phyloP scores from a whole-genome alignment of 2,888 invertebrate genomes.

The Pediacus dermestoides region DNA sequence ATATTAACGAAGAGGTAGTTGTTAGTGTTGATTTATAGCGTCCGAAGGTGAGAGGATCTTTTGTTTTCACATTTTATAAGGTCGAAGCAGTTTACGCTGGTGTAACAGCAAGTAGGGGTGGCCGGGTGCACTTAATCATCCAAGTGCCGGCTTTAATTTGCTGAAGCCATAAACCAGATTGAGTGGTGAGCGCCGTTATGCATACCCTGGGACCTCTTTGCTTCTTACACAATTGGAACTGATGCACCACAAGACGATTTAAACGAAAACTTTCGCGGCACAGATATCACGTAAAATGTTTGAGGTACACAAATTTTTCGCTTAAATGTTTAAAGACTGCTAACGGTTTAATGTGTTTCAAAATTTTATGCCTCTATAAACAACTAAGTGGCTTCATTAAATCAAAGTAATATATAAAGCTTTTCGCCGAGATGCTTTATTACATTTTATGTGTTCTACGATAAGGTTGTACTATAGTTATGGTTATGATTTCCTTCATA shows the following conservation, averaged over 20 bases:
- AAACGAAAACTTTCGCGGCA: constrained; percentile 6
- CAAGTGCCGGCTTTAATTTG: constrained; percentile 44
- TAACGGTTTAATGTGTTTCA: no score
- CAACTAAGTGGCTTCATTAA: no score
- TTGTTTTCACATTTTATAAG: constrained; percentile 33
- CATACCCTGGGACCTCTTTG: constrained; percentile 41
- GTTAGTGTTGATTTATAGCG: constrained; percentile 31
- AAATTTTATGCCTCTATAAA: no score
- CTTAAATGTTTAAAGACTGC: no score
- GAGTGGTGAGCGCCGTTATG: constrained; percentile 44
- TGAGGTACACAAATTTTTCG: no score
- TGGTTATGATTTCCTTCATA: no score
- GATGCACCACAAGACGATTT: constrained; percentile 11
- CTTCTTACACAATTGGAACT: constrained; percentile 20
- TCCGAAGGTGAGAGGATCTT: constrained; percentile 32
- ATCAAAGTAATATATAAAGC: no score
- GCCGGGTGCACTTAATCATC: constrained; percentile 40
- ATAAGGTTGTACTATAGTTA: no score
- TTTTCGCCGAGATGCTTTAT: no score
- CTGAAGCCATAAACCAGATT: constrained; percentile 44
- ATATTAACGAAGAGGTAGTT: constrained; percentile 18
- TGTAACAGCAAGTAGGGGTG: constrained; percentile 25
- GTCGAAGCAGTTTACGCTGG: constrained; percentile 22
- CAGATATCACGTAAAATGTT: no score
- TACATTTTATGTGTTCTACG: no score